Evolutionary conservation across 1,140 invertebrate genomes (phyloP).

Genomic region (Pogonomyrmex barbatus): DNA sequence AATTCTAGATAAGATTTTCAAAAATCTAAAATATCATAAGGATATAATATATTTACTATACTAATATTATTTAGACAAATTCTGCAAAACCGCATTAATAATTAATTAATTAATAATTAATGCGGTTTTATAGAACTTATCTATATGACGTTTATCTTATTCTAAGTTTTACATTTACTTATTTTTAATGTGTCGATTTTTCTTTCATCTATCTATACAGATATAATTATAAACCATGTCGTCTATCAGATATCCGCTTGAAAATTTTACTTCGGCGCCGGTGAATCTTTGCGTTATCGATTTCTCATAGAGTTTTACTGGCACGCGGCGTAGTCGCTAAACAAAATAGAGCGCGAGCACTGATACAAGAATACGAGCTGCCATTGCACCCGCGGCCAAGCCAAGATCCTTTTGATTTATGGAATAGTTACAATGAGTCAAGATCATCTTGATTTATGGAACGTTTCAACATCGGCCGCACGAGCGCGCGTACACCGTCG

Average conservation of each 20-base stretch:
- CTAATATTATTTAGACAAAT: too few relatives aligned
- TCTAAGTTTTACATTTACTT: background rate
- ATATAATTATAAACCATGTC: background rate
- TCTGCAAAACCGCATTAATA: too few relatives aligned
- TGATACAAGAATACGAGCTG: conserved; percentile 41
- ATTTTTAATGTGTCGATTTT: background rate
- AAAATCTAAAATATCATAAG: background rate
- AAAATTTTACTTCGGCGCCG: background rate
- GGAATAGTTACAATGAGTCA: conserved; percentile 50
- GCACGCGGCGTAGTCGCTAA: background rate
- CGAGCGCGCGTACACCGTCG: background rate
- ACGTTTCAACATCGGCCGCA: conserved; percentile 39
- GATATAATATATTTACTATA: background rate
- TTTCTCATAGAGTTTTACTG: conserved; percentile 25
- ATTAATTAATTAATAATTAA: too few relatives aligned
- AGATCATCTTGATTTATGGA: conserved; percentile 58
- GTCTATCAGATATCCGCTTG: background rate
- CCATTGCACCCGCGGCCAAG: conserved; percentile 13
- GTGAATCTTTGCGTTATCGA: conserved; percentile 36
- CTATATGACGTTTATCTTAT: too few relatives aligned
- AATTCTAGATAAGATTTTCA: conserved; percentile 3
- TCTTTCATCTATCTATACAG: background rate
- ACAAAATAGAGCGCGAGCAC: conserved; percentile 50
- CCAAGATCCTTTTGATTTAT: conserved; percentile 59
- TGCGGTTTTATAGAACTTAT: too few relatives aligned